Percentiles rank a stretch among this genome's conserved stretches.
Evolutionary conservation across 2,113 vertebrate genomes (phyloP).

Genomic region (Sapajus apella): DNA sequence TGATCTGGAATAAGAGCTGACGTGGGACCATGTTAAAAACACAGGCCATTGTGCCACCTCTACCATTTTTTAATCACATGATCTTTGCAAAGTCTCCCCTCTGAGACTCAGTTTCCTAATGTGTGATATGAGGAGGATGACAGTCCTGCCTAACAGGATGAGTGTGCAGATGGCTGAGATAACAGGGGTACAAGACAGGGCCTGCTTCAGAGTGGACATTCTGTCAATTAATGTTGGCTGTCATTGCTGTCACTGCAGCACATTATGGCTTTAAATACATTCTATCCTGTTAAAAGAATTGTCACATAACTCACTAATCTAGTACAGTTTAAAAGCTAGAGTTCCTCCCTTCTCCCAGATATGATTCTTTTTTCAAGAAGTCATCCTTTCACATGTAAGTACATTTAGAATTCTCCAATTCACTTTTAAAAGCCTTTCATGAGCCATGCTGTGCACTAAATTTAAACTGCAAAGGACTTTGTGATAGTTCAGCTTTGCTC

Average conservation of each 20-base stretch:
- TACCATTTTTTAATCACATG: neutral
- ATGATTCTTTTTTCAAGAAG: neutral
- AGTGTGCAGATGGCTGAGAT: neutral
- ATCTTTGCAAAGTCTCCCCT: neutral
- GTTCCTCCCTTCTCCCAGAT: neutral
- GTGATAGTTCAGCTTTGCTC: neutral
- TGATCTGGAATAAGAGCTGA: neutral
- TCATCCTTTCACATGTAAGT: neutral
- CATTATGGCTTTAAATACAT: neutral
- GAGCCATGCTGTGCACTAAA: neutral
- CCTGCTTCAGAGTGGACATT: neutral
- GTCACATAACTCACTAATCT: neutral
- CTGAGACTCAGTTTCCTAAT: neutral
- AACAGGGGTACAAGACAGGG: neutral
- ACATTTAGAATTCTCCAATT: neutral
- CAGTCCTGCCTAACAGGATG: neutral
- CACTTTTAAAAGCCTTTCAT: neutral
- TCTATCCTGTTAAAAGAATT: neutral
- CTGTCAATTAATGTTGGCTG: rapidly evolving
- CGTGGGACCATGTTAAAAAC: neutral
- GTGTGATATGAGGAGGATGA: neutral
- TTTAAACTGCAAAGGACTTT: neutral
- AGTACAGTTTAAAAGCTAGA: neutral
- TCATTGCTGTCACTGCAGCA: rapidly evolving
- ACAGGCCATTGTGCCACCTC: neutral